Percentiles rank a stretch among this genome's conserved stretches.
These are phyloP conservation scores for Patagioenas fasciata DNA, from an alignment of 2,113 vertebrate species.

Conservation along the genomic window DNA sequence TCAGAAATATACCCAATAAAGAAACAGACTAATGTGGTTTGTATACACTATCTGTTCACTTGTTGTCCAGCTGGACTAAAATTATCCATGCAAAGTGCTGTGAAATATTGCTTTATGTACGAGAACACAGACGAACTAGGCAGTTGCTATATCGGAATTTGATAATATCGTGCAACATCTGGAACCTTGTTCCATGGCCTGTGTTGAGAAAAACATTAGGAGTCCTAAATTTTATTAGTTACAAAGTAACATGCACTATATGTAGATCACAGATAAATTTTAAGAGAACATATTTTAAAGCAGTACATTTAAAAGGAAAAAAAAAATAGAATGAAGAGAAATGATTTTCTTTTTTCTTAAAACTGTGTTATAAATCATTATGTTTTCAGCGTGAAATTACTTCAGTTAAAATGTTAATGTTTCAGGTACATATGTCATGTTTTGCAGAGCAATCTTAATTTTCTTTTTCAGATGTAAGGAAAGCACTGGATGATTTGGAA, in stretches of 20 bases:
- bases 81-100: slow-evolving; percentile 15
- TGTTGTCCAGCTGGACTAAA: slow-evolving; percentile 52
- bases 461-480: slow-evolving; percentile 87
- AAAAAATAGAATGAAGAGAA: slow-evolving; percentile 26
- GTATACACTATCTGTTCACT: slow-evolving; percentile 1
- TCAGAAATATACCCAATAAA: slow-evolving; percentile 35
- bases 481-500: slow-evolving; percentile 84
- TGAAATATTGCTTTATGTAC: slow-evolving; percentile 34
- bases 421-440: background rate
- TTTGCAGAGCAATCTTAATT: slow-evolving; percentile 45
- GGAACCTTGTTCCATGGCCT: slow-evolving; percentile 5
- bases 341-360: background rate
- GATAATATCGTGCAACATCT: slow-evolving; percentile 9
- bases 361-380: slow-evolving; percentile 34
- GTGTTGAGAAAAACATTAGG: background rate
- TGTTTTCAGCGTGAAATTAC: slow-evolving; percentile 41
- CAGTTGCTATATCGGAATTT: slow-evolving; percentile 40
- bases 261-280: slow-evolving; percentile 10
- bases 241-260: background rate
- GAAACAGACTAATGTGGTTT: slow-evolving; percentile 45
- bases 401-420: slow-evolving; percentile 54
- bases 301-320: slow-evolving; percentile 8
- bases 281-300: slow-evolving; percentile 1
- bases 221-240: slow-evolving; percentile 34
- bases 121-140: background rate